phyloP scores from a whole-genome alignment of 2,888 invertebrate species.

The Pseudanteris insignis region DNA sequence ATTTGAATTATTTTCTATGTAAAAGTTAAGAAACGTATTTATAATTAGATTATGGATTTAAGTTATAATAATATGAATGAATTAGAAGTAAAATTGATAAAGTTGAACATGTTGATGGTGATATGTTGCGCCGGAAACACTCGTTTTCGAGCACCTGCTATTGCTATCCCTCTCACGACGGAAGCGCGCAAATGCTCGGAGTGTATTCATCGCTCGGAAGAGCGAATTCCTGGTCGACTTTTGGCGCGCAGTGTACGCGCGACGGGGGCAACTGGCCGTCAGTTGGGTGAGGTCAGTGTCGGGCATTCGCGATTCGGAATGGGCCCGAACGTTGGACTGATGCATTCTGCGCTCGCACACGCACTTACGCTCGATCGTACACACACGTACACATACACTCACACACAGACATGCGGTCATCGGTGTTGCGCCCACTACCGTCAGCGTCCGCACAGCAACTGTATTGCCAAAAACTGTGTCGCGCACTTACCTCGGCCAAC shows the following conservation, averaged over 20 bases:
- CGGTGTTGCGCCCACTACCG: too few species aligned
- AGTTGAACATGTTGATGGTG: too few species aligned
- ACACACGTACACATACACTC: slow-evolving; percentile 9
- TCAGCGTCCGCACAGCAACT: slow-evolving; percentile 10
- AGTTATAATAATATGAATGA: too few species aligned
- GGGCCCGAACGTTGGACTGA: slow-evolving; percentile 56
- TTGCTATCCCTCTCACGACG: slow-evolving; percentile 39
- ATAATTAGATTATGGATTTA: too few species aligned
- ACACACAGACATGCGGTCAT: slow-evolving; percentile 33
- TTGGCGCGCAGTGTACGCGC: slow-evolving; percentile 63
- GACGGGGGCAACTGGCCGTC: slow-evolving; percentile 49
- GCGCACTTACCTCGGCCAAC: slow-evolving; percentile 40
- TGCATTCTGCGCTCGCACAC: slow-evolving; percentile 37
- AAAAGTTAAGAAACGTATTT: too few species aligned
- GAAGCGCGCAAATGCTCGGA: slow-evolving; percentile 46
- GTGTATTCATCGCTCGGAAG: slow-evolving; percentile 49
- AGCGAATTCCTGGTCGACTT: slow-evolving; percentile 61
- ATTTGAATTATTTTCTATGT: too few species aligned
- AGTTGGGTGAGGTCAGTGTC: slow-evolving; percentile 66
- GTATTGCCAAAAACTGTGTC: slow-evolving; percentile 40
- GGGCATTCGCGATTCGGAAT: slow-evolving; percentile 64
- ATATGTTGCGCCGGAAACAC: slow-evolving; percentile 34
- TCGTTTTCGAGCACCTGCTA: slow-evolving; percentile 45
- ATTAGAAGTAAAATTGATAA: too few species aligned
- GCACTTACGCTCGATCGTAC: slow-evolving; percentile 37